Evolutionary conservation across 1,140 invertebrate genomes (phyloP).

Genomic region (Leptinotarsa defecta): DNA sequence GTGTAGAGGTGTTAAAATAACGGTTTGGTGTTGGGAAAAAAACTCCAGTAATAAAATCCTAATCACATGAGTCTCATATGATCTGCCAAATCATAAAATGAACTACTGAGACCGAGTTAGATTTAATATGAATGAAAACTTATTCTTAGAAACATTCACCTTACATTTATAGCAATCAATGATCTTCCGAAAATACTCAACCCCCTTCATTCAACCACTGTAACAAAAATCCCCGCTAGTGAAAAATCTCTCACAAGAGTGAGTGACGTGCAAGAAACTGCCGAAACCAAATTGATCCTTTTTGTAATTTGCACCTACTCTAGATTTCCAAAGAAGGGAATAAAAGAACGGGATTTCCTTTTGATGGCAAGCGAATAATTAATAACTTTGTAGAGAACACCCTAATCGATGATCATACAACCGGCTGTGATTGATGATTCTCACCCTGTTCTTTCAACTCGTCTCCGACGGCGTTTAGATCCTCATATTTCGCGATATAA

Average conservation of each 20-base stretch:
- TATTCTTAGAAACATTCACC: too few relatives aligned
- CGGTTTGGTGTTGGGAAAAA: too few relatives aligned
- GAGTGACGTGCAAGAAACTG: slow-evolving; percentile 12
- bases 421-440: slow-evolving; percentile 24
- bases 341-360: slow-evolving; percentile 22
- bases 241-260: neutral
- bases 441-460: slow-evolving; percentile 1
- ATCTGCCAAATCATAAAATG: too few relatives aligned
- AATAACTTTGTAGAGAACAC: slow-evolving; percentile 19
- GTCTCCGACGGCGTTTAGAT: neutral
- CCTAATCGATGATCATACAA: slow-evolving; percentile 27
- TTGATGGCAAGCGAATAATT: slow-evolving; percentile 27
- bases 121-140: too few relatives aligned
- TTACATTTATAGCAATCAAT: too few relatives aligned
- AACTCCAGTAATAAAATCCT: too few relatives aligned
- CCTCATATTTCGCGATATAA: neutral
- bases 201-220: neutral
- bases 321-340: neutral
- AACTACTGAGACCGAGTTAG: too few relatives aligned
- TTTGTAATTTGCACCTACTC: slow-evolving; percentile 27
- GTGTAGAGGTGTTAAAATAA: too few relatives aligned
- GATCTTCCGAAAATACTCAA: too few relatives aligned
- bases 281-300: slow-evolving; percentile 20
- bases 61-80: too few relatives aligned
- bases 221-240: neutral